Percentiles rank a stretch among this genome's conserved stretches.
Evolutionary conservation across 2,113 vertebrate genomes (phyloP).

Genomic region (Lampris incognitus): DNA sequence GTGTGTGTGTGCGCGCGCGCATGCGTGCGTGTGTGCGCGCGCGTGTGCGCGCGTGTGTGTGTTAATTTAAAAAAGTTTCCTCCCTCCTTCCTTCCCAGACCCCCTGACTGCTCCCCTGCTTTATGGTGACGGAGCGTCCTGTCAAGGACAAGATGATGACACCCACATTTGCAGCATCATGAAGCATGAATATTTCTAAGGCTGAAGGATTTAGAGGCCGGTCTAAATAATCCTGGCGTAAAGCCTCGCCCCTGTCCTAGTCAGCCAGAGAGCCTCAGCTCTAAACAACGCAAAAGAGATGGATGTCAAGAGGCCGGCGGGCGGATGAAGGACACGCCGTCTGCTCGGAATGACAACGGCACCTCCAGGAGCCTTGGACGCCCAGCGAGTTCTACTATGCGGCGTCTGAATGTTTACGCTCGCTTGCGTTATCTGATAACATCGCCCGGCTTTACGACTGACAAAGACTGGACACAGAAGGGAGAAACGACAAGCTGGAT

Average conservation of each 20-base stretch:
- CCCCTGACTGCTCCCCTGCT: neutral
- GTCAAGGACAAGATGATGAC: slow-evolving; percentile 26
- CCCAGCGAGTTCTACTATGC: neutral
- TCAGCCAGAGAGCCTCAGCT: slow-evolving; percentile 19
- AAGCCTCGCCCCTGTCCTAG: slow-evolving; percentile 7
- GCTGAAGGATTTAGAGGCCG: slow-evolving; percentile 51
- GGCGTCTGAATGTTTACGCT: too few species aligned
- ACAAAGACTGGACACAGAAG: too few species aligned
- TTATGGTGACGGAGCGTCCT: neutral
- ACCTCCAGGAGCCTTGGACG: slow-evolving; percentile 5
- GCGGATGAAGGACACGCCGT: slow-evolving; percentile 43
- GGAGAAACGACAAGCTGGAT: slow-evolving; percentile 50
- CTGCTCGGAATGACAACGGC: slow-evolving; percentile 41
- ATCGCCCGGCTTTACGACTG: neutral
- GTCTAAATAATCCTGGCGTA: slow-evolving; percentile 42
- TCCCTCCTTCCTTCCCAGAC: too few species aligned
- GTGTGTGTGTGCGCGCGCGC: slow-evolving; percentile 11
- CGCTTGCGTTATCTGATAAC: too few species aligned
- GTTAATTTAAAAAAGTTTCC: neutral
- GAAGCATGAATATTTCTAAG: slow-evolving; percentile 38
- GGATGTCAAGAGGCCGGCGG: slow-evolving; percentile 21
- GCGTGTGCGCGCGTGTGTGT: neutral
- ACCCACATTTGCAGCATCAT: slow-evolving; percentile 18
- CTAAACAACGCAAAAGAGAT: slow-evolving; percentile 26
- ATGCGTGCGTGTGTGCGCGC: neutral